Evolutionary conservation across 2,888 invertebrate species (phyloP).

Genomic region (Hesperia comma): DNA sequence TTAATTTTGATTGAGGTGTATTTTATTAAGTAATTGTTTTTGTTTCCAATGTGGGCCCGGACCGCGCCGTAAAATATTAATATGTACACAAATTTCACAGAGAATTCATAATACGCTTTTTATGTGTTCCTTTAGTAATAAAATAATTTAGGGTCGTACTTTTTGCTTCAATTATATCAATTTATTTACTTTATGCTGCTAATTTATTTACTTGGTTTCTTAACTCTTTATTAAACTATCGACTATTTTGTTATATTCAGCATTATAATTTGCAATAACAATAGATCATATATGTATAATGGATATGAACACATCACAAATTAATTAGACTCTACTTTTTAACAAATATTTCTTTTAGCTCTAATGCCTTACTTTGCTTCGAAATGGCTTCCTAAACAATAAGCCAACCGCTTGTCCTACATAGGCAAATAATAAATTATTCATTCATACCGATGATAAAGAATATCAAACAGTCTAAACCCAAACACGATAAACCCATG

Average conservation of each 20-base stretch:
- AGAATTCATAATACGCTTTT: conserved; percentile 37
- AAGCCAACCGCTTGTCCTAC: no score
- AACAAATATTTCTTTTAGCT: no score
- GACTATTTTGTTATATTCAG: not conserved
- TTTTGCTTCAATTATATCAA: not conserved
- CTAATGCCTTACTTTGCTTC: no score
- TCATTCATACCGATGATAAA: no score
- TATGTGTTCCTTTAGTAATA: conserved; percentile 11
- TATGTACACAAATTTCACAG: conserved; percentile 52
- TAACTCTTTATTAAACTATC: not conserved
- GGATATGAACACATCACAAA: no score
- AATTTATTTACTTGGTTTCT: not conserved
- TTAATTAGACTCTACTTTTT: no score
- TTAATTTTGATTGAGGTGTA: conserved; percentile 83
- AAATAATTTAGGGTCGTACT: conserved; percentile 9
- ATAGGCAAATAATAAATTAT: no score
- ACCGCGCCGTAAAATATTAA: conserved; percentile 64
- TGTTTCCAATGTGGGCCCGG: conserved; percentile 71
- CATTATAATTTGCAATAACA: no score
- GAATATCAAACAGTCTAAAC: no score
- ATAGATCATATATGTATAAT: no score
- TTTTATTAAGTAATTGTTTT: conserved; percentile 81
- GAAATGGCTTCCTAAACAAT: no score
- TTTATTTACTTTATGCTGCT: not conserved
- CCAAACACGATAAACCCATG: no score